Percentiles rank a stretch among this genome's conserved stretches.
Evolutionary conservation across 2,888 invertebrate species (phyloP).

Genomic region (Scrobipalpa atriplicella): DNA sequence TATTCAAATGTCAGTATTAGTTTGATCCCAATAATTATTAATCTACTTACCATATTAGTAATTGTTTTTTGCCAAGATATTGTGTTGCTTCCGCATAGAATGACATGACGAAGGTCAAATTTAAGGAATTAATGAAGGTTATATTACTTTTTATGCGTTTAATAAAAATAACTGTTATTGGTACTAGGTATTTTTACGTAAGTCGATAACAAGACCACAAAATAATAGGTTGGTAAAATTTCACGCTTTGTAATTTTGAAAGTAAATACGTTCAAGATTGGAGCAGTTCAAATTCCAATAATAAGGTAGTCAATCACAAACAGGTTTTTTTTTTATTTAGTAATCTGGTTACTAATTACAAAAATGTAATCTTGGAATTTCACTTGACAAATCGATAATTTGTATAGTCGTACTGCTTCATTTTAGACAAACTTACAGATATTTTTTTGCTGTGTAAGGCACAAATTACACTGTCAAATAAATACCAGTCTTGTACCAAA

Average conservation of each 20-base stretch:
- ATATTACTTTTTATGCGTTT: background rate
- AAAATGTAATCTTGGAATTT: background rate
- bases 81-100: conserved; percentile 8
- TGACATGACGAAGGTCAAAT: background rate
- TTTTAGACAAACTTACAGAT: no score
- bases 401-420: no score
- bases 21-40: background rate
- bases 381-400: no score
- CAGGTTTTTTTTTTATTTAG: background rate
- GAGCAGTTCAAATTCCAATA: no score
- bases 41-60: background rate
- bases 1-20: no score
- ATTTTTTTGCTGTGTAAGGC: no score
- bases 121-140: background rate
- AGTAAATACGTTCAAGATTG: conserved; percentile 2
- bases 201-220: conserved; percentile 11
- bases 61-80: background rate
- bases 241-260: conserved; percentile 7
- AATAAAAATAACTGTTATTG: background rate
- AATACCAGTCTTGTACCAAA: no score
- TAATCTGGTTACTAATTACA: background rate
- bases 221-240: conserved; percentile 13
- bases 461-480: no score
- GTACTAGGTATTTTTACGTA: background rate
- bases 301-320: background rate